Evolutionary conservation across 2,797 vertebrate genomes (phyloP).

Genomic region (Anisognathus igniventris): DNA sequence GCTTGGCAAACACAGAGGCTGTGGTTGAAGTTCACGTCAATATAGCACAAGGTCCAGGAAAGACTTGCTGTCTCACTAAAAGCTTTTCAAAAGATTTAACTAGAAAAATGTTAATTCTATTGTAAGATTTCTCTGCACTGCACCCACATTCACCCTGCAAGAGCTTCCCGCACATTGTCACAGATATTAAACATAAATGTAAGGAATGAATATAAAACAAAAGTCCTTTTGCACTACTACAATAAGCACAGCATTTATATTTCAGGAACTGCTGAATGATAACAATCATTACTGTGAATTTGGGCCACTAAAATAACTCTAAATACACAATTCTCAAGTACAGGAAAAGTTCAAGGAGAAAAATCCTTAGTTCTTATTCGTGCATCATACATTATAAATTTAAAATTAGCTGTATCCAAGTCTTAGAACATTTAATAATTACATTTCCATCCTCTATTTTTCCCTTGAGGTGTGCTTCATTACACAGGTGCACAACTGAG

Average conservation of each 20-base stretch:
- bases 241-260: neutral
- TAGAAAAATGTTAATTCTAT: neutral
- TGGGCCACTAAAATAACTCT: neutral
- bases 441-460: neutral
- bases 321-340: neutral
- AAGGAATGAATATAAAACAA: neutral
- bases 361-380: neutral
- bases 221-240: neutral
- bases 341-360: neutral
- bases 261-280: neutral
- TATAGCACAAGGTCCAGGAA: neutral
- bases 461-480: neutral
- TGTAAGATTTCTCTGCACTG: neutral
- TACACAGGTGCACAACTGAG: neutral
- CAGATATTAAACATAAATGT: neutral
- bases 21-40: neutral
- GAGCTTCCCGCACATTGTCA: neutral
- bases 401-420: neutral
- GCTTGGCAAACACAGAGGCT: neutral
- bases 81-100: slow-evolving; percentile 28
- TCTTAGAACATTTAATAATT: neutral
- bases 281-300: neutral
- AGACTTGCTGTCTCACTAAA: neutral
- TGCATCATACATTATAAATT: neutral
- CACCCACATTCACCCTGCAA: neutral